Evolutionary conservation across 1,140 invertebrate species (phyloP), one percentile per base, ranked within the genome.

Genomic region (Sarcophaga peregrina): DNA sequence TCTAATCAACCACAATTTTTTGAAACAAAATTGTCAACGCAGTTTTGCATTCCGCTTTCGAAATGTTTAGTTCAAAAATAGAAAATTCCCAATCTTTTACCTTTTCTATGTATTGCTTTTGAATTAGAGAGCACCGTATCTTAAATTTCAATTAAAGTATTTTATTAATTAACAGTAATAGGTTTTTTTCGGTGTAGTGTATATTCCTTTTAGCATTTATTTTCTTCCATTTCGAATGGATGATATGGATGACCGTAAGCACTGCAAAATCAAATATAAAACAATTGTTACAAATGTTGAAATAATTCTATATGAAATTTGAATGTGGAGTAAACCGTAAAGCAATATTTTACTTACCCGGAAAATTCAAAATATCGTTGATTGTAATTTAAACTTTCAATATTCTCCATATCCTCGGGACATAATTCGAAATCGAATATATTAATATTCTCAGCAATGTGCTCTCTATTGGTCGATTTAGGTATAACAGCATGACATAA

Each of bases 371-470:
- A 87, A 46, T 87, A 88, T 5, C 88, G 87, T 0, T 87, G 87
- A 80, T 88, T 88, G 45, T 86, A 86, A 85, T 95, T 93, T 76
- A 94, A 93, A 47, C 91, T 90, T 86, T 93, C 93, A 10, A 95
- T 93, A 6, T 88, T 86, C 3, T 90, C 88, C 11, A 95, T 91
- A 86, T 96, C 95, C 48, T 93, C 92, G 0, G 90, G 87, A 2
- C 92, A 92, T 8, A 96, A 86, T 48, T 91, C 87, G 87, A 96
- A 96, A 87, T 96, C 94, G 89, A 95, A 95, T 62, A 96, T 89
- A 72, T 94, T 90, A 17, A 95, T 93, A 85, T 97, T 97, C 83
- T 95, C 92, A 10, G 91, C 91, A 74, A 97, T 93, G 54, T 96
- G 92, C 6, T 91, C 87, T 84, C 93, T 92, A 84, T 92, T 95